Percentiles rank a stretch among this genome's conserved stretches.
These are phyloP conservation scores for Amniataba percoides DNA, from an alignment of 2,797 vertebrate species.

Conservation along the genomic window DNA sequence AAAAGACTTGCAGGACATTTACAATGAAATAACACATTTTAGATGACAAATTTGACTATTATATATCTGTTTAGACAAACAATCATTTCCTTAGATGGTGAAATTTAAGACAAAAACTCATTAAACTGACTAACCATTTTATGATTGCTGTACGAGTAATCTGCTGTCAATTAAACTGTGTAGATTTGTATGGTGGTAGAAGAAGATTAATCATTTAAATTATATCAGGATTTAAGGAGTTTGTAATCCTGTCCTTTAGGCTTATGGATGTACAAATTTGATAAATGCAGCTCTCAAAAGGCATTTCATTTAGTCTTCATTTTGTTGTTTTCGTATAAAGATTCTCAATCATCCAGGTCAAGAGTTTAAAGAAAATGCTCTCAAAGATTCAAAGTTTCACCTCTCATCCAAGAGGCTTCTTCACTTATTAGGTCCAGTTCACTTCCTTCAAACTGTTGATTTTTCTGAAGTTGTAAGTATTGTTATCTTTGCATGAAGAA, in stretches of 20 bases:
- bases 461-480: background rate
- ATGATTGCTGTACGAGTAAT: background rate
- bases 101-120: background rate
- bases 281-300: background rate
- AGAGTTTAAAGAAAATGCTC: too few relatives aligned
- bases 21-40: background rate
- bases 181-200: background rate
- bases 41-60: background rate
- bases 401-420: too few relatives aligned
- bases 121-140: background rate
- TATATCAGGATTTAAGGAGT: background rate
- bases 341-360: too few relatives aligned
- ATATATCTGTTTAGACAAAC: background rate
- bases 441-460: background rate
- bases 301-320: background rate
- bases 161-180: background rate
- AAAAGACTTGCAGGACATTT: background rate
- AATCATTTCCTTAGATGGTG: background rate
- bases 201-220: background rate
- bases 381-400: too few relatives aligned
- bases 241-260: background rate
- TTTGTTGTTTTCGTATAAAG: too few relatives aligned
- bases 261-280: background rate
- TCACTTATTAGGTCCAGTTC: too few relatives aligned
- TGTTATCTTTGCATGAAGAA: background rate